A percentile compares a stretch with the other conserved stretches of the same genome.
phyloP scores from a whole-genome alignment of 1,140 invertebrate genomes.

The Penaeus indicus region DNA sequence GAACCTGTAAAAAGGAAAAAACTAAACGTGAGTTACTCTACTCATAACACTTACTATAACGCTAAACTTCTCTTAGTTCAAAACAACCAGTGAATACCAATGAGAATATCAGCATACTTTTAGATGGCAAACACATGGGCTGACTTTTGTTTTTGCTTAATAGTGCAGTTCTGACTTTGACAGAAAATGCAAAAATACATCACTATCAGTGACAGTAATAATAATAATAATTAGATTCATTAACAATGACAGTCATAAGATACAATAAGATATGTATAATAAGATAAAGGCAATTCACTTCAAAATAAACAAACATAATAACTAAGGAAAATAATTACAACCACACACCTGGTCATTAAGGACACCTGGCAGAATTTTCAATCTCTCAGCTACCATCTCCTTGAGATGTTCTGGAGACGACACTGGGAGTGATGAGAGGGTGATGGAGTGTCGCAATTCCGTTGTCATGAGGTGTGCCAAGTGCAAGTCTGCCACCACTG shows the following conservation, averaged over 20 bases:
- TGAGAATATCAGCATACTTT: no score
- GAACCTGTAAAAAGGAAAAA: conserved; percentile 8
- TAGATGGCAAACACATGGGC: no score
- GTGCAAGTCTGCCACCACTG: conserved; percentile 42
- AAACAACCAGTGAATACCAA: no score
- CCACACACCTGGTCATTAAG: conserved; percentile 40
- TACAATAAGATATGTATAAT: no score
- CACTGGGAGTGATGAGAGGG: conserved; percentile 10
- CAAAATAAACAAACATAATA: not conserved
- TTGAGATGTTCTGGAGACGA: conserved; percentile 28
- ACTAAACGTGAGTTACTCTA: not conserved
- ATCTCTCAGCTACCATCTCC: conserved; percentile 4
- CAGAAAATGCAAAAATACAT: no score
- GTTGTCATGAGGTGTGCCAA: conserved; percentile 29
- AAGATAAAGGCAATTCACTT: no score
- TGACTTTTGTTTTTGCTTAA: no score
- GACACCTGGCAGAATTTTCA: conserved; percentile 25
- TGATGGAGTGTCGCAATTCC: conserved; percentile 39
- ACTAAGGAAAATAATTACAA: not conserved
- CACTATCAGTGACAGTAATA: no score
- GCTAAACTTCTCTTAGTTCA: not conserved
- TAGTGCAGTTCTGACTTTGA: no score
- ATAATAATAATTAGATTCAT: no score
- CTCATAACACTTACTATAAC: not conserved
- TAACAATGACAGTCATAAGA: no score